phyloP scores from a whole-genome alignment of 2,797 vertebrate species.

The Syngnathus rostellatus region DNA sequence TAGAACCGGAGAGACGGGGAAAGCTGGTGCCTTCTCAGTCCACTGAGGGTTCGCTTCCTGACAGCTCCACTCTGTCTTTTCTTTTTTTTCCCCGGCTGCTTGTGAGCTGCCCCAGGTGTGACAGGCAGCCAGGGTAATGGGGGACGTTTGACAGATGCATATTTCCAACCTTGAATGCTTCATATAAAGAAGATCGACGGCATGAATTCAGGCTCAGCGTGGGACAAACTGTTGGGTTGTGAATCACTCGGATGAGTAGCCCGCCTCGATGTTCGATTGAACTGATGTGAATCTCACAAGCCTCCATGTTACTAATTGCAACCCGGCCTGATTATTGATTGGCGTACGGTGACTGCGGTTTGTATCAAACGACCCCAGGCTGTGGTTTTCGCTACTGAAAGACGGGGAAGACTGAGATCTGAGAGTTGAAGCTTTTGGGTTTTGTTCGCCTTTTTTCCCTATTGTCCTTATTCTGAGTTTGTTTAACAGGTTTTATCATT shows the following conservation, averaged over 20 bases:
- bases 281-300: constrained; percentile 48
- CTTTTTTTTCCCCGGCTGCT: constrained; percentile 36
- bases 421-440: too few species aligned
- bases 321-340: constrained; percentile 52
- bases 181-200: constrained; percentile 70
- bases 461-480: too few species aligned
- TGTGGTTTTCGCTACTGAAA: constrained; percentile 15
- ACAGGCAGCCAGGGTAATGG: constrained; percentile 66
- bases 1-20: constrained; percentile 38
- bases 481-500: too few species aligned
- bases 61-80: constrained; percentile 61
- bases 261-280: constrained; percentile 52
- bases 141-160: constrained; percentile 67
- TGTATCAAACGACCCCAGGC: not conserved
- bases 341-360: constrained; percentile 38
- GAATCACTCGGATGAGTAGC: constrained; percentile 65
- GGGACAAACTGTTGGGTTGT: constrained; percentile 61
- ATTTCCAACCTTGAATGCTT: constrained; percentile 70
- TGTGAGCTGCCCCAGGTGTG: constrained; percentile 65
- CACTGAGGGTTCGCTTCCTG: constrained; percentile 51
- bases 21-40: constrained; percentile 52
- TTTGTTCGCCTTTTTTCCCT: too few species aligned
- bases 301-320: constrained; percentile 53
- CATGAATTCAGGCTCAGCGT: constrained; percentile 48
- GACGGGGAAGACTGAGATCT: not conserved